phyloP scores from a whole-genome alignment of 92 coral and sea anemone species.

The Pocillopora meandrina region DNA sequence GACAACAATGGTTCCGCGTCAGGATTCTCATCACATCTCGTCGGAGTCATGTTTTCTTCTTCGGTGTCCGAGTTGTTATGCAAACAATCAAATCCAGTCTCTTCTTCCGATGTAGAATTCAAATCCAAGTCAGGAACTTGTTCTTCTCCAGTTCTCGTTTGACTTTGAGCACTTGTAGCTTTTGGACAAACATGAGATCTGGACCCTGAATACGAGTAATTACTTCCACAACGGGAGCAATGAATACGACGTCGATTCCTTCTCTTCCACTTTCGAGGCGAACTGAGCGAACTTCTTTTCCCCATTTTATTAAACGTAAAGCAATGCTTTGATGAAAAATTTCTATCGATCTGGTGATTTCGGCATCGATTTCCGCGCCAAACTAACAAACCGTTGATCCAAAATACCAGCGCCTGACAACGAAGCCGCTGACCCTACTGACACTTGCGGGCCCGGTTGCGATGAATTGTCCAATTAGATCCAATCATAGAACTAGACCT shows the following conservation, averaged over 20 bases:
- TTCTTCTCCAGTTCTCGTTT: neutral
- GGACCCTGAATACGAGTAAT: slow-evolving; percentile 20
- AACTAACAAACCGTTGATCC: neutral
- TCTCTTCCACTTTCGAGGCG: slow-evolving; percentile 17
- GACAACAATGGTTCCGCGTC: no score
- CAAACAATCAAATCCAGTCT: neutral
- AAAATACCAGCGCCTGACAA: neutral
- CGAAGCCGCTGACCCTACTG: neutral
- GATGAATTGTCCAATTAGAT: neutral
- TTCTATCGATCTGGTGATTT: neutral
- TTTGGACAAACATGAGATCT: neutral
- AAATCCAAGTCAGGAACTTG: neutral
- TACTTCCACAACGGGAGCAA: slow-evolving; percentile 11
- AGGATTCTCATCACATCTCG: neutral
- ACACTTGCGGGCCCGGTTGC: neutral
- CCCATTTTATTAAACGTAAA: neutral
- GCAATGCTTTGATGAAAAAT: neutral
- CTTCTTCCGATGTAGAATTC: neutral
- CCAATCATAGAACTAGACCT: neutral
- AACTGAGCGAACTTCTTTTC: slow-evolving; percentile 14
- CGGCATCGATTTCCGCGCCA: neutral
- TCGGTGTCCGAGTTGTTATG: no score
- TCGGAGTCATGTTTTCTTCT: neutral
- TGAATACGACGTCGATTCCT: no score
- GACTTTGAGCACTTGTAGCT: neutral